Evolutionary conservation across 1,140 invertebrate genomes (phyloP), one percentile per base, ranked within the genome.

Genomic region (Teleopsis dalmanni): DNA sequence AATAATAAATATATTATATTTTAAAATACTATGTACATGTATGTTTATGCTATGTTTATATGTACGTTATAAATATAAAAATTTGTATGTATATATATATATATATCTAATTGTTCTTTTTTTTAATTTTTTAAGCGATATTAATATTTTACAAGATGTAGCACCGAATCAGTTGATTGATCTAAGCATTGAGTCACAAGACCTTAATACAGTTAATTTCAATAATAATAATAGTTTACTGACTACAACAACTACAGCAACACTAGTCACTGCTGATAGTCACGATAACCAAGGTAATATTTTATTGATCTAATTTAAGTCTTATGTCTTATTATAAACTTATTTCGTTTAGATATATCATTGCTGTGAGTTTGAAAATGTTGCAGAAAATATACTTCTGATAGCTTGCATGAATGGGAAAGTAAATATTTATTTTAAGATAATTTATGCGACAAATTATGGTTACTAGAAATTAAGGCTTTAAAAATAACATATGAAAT

Each of bases 261-360:
- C 60, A 56, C 67, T 70, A 70, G 67, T 70, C 67, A 70, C 60
- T 67, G 62, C 67, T 55, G 67, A 70, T 70, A 70, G 67, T 70
- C 67, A 70, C 60, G 67, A 70, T 55, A 70, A 61, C 65, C 66
- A 62, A 70, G 67, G 67, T 70, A 47, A 13, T 19, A 37, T 42
- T 10, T 2, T 9, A 23, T 50, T 48, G 16, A 45, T 48, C 6
- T 29, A 16, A n/a, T 26, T n/a, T 22, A 41, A 11, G n/a, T 26
- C n/a, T 10, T 37, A 9, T 14, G 5, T 42, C 10, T 50, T 35
- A 25, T 35, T 25, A 26, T 16, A n/a, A n/a, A n/a, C n/a, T n/a
- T n/a, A n/a, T n/a, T n/a, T n/a, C n/a, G 46, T 50, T 21, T 40
- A 69, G 65, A 69, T 65, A 65, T 69, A 56, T 69, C 65, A 48